Conservation (phyloP, 2,113 vertebrate genomes). For the Scytalopus superciliaris region DNA sequence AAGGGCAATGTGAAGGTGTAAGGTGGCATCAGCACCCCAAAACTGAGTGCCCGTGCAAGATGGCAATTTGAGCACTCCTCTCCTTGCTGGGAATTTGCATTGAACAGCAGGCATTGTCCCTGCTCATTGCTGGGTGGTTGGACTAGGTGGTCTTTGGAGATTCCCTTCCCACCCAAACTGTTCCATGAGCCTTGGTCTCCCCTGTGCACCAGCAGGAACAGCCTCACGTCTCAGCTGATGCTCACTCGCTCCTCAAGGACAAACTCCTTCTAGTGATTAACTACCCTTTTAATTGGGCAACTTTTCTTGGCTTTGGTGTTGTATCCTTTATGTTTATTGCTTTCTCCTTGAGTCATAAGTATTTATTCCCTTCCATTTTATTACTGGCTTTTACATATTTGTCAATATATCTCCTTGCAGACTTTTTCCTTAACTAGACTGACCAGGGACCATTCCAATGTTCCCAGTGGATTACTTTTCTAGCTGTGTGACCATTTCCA, state of each 20-base stretch:
- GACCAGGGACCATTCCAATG: not conserved
- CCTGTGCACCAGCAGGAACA: not conserved
- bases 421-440: not conserved
- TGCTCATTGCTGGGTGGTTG: not conserved
- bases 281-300: not conserved
- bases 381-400: not conserved
- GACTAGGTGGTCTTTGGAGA: not conserved
- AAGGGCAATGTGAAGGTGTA: not conserved
- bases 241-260: not conserved
- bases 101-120: not conserved
- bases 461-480: not conserved
- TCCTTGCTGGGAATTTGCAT: not conserved
- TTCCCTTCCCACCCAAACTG: not conserved
- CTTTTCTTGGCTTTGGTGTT: not conserved
- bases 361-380: not conserved
- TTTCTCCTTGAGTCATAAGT: not conserved
- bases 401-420: not conserved
- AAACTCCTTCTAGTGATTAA: not conserved
- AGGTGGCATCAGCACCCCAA: not conserved
- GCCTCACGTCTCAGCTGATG: not conserved
- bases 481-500: not conserved
- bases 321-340: not conserved
- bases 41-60: not conserved
- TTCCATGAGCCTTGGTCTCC: not conserved
- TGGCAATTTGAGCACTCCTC: too few species aligned